Base-by-base conservation (phyloP, 2,113 vertebrate genomes). In the Meleagris gallopavo region DNA sequence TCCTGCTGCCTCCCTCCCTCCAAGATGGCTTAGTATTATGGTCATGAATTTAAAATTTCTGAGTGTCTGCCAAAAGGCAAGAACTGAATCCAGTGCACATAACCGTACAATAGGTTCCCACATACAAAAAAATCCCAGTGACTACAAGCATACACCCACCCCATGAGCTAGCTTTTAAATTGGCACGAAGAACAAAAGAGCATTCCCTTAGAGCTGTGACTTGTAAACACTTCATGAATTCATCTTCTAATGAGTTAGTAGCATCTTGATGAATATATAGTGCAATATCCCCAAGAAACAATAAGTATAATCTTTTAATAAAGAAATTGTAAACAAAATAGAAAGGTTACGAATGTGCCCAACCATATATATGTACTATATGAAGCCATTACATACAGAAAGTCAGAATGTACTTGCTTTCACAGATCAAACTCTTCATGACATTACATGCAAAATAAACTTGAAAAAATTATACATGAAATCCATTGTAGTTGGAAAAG, bases 1-100 rank as follows among this genome's bases (percentile, higher is more conserved):
- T 66, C 58, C 41, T 80, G 45, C 58, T 64, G 52, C 32, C 17
- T 43, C 55, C 25, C 54, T 55, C 46, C 87, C 92, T 89, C 83
- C 91, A 97, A 97, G 97, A 96, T 61, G 89, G 84, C 86, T 97
- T 97, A 94, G 94, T 93, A 83, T 71, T 92, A 88, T 9, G 83
- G 94, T 77, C 83, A 94, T 77, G 96, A 94, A 97, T 94, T 97
- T 86, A 93, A 95, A 74, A 94, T 96, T 80, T 97, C 90, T 95
- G 95, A 66, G 27, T 78, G 88, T 89, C 88, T 90, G 96, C 98
- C 98, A 98, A 97, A 94, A 92, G 92, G 94, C 97, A 85, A 97
- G 90, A 80, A 91, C 81, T 78, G 91, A 97, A 96, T 98, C 96
- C 98, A 98, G 98, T 97, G 97, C 96, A 97, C 97, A 98, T 86